Conservation (phyloP, 53 echinoderm and acorn worm genomes). For the Crossaster papposus region DNA sequence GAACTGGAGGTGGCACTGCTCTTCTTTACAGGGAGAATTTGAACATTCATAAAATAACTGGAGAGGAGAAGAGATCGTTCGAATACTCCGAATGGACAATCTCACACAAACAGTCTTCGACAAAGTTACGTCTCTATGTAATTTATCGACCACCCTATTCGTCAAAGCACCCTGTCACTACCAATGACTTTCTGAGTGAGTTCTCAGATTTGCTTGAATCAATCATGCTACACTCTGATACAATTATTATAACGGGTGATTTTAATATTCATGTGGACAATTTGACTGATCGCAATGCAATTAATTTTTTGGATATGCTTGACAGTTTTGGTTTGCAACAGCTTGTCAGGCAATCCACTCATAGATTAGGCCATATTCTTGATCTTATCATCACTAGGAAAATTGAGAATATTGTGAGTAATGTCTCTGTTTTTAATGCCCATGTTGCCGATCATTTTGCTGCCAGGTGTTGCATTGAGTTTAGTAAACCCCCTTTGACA, state of each 20-base stretch:
- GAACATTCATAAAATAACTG: constrained; percentile 31
- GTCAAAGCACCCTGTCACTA: constrained; percentile 10
- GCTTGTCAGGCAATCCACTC: constrained; percentile 28
- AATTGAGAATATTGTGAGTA: constrained; percentile 20
- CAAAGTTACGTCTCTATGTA: constrained; percentile 8
- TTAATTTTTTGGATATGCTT: constrained; percentile 27
- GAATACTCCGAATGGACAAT: constrained; percentile 35
- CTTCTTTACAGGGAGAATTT: constrained; percentile 50
- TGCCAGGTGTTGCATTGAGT: constrained; percentile 6
- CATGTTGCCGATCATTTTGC: constrained; percentile 34
- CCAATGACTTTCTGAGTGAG: constrained; percentile 3
- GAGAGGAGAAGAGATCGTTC: constrained; percentile 18
- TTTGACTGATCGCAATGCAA: neutral
- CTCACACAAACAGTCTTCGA: constrained; percentile 7
- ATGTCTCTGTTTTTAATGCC: constrained; percentile 40
- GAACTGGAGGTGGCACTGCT: constrained; percentile 51
- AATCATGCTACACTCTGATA: neutral
- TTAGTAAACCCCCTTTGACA: constrained; percentile 23
- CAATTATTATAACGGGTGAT: constrained; percentile 11
- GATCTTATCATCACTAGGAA: constrained; percentile 27
- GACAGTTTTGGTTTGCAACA: constrained; percentile 27
- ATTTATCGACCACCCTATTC: constrained; percentile 35
- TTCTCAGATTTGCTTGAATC: constrained; percentile 31
- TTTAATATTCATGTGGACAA: constrained; percentile 31
- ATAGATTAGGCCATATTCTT: constrained; percentile 22